Conservation (phyloP, 1,140 invertebrate species). For the Paracyclopina nana region DNA sequence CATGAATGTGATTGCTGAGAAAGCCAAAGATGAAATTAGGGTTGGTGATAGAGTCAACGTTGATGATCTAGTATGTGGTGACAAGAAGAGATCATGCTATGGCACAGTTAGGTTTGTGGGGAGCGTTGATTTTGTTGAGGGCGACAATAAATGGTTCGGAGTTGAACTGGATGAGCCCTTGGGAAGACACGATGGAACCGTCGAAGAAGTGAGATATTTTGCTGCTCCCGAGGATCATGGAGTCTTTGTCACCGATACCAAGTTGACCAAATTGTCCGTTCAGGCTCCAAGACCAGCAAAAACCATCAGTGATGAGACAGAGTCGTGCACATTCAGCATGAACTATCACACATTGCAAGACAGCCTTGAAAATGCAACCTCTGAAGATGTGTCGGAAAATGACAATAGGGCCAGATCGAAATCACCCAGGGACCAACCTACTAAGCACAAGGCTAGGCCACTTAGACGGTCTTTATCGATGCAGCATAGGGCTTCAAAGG, state of each 20-base stretch:
- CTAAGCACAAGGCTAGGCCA: too few relatives aligned
- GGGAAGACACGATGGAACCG: constrained; percentile 30
- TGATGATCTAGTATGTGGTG: neutral
- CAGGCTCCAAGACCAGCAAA: neutral
- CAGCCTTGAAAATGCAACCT: too few relatives aligned
- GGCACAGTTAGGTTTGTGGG: constrained; percentile 23
- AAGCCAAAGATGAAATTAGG: neutral
- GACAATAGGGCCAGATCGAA: too few relatives aligned
- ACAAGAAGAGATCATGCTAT: neutral
- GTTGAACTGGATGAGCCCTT: constrained; percentile 30
- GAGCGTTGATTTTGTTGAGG: constrained; percentile 20
- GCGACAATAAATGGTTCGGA: constrained; percentile 27
- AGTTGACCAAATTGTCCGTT: constrained; percentile 27
- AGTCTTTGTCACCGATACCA: constrained; percentile 29
- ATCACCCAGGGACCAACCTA: too few relatives aligned
- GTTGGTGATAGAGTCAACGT: constrained; percentile 9
- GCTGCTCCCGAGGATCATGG: constrained; percentile 26
- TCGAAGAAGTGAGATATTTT: constrained; percentile 25
- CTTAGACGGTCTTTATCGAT: too few relatives aligned
- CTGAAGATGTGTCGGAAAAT: too few relatives aligned
- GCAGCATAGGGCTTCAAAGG: too few relatives aligned
- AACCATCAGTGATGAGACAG: too few relatives aligned
- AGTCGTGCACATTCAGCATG: too few relatives aligned
- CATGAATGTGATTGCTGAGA: neutral
- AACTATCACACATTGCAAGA: too few relatives aligned